Conservation (phyloP, 2,888 invertebrate species). For the Chironomus riparius region DNA sequence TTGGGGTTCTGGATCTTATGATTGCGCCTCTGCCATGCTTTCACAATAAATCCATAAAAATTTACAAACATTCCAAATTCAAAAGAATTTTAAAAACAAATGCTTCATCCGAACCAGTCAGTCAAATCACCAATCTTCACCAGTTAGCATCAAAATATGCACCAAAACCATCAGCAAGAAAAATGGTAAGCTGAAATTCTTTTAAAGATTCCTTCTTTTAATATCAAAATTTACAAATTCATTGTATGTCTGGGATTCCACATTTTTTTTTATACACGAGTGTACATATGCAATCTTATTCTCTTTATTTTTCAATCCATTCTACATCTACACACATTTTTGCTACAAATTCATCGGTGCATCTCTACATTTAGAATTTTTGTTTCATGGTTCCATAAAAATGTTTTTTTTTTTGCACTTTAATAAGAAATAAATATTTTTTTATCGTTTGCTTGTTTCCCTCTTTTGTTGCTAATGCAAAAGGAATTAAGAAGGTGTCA, state of each 20-base stretch:
- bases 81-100: too few relatives aligned
- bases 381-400: too few relatives aligned
- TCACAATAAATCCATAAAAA: too few relatives aligned
- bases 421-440: background rate
- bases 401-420: background rate
- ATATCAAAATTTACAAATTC: background rate
- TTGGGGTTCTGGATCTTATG: too few relatives aligned
- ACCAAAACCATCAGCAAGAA: background rate
- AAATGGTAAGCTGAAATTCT: background rate
- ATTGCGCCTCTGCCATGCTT: too few relatives aligned
- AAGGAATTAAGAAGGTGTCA: background rate
- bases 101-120: too few relatives aligned
- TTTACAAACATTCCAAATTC: too few relatives aligned
- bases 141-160: background rate
- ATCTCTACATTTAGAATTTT: too few relatives aligned
- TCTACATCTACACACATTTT: too few relatives aligned
- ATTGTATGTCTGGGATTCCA: too few relatives aligned
- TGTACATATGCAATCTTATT: background rate
- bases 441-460: background rate
- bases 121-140: background rate
- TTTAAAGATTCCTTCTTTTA: background rate
- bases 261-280: background rate
- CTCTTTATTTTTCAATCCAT: too few relatives aligned
- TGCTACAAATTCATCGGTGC: too few relatives aligned
- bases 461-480: background rate